A percentile compares a stretch with the other conserved stretches of the same genome.
These are phyloP conservation scores for Colius striatus DNA, from an alignment of 2,113 vertebrate genomes.

Conservation along the genomic window DNA sequence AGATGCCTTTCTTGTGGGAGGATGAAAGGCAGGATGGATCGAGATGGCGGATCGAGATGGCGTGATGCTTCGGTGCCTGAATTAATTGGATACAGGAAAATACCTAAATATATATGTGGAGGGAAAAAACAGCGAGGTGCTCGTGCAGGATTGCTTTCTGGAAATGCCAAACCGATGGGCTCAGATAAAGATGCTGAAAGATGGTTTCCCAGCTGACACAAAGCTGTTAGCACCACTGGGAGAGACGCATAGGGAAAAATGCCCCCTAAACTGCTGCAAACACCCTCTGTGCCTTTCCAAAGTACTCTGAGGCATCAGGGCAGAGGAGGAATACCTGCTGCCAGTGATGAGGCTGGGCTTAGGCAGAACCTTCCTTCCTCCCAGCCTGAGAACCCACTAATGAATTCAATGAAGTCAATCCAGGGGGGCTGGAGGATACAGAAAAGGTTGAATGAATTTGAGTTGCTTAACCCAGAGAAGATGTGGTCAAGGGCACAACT, in stretches of 20 bases:
- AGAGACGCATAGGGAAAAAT: not conserved
- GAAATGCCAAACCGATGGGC: not conserved
- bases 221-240: not conserved
- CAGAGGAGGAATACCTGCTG: not conserved
- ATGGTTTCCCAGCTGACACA: not conserved
- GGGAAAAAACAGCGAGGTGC: not conserved
- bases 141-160: not conserved
- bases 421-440: not conserved
- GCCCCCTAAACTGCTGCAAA: not conserved
- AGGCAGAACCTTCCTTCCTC: not conserved
- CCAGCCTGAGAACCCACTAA: not conserved
- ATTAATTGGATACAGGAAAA: constrained; percentile 46
- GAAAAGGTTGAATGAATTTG: not conserved
- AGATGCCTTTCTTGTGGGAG: not conserved
- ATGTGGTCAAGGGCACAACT: not conserved
- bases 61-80: not conserved
- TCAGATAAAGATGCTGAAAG: not conserved
- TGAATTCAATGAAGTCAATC: not conserved
- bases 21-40: constrained; percentile 23
- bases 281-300: not conserved
- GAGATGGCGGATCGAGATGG: not conserved
- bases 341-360: not conserved
- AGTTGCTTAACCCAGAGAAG: constrained; percentile 6
- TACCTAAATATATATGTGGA: not conserved
- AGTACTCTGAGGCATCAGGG: not conserved